These are phyloP conservation scores for Caloenas nicobarica DNA, from an alignment of 2,113 vertebrate genomes.

Conservation along the genomic window DNA sequence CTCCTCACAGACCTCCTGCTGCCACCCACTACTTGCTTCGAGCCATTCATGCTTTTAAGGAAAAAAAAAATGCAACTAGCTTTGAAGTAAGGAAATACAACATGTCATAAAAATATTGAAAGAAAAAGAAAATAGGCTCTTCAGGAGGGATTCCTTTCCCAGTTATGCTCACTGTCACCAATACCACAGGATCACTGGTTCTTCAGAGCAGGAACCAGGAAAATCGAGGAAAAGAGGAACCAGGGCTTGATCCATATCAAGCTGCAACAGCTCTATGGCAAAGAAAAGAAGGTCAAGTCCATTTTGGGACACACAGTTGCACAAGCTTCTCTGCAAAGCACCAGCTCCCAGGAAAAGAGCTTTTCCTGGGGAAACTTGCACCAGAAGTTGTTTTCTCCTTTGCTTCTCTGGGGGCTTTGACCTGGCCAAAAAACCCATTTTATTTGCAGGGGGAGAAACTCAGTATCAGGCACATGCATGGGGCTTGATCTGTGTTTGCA, in stretches of 20 bases:
- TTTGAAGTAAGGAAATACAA: not conserved
- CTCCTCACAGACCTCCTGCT: not conserved
- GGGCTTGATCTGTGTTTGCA: not conserved
- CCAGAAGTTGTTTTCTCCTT: not conserved
- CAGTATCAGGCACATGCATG: not conserved
- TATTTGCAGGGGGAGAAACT: not conserved
- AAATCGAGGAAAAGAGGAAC: not conserved
- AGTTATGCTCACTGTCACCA: accelerated
- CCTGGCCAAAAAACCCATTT: accelerated
- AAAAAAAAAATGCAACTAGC: not conserved
- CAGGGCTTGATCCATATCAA: not conserved
- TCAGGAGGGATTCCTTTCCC: not conserved
- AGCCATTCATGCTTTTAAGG: not conserved
- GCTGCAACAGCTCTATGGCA: not conserved
- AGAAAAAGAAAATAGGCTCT: not conserved
- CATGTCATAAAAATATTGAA: not conserved
- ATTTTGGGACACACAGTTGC: not conserved
- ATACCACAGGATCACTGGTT: not conserved
- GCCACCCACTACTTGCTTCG: accelerated
- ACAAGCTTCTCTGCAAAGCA: accelerated
- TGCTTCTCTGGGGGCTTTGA: not conserved
- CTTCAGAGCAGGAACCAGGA: not conserved
- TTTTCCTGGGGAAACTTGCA: not conserved
- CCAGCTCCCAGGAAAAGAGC: not conserved
- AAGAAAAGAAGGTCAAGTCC: not conserved